Evolutionary conservation across 2,797 vertebrate genomes (phyloP).

Genomic region (Ctenopoma kingsleyae): DNA sequence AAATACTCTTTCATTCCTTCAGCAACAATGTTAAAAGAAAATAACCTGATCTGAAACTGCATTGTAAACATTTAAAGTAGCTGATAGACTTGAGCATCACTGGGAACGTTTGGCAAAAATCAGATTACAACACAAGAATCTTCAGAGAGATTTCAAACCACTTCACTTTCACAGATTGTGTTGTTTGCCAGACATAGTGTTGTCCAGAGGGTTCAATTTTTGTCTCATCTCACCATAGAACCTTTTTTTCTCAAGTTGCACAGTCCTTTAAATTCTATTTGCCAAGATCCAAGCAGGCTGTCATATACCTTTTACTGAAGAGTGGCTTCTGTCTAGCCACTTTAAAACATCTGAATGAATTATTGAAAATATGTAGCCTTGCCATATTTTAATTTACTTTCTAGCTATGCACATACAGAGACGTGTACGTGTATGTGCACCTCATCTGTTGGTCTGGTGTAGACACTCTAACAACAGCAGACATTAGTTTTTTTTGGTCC

Average conservation of each 20-base stretch:
- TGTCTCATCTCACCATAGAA: too few relatives aligned
- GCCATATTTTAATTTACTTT: slow-evolving; percentile 18
- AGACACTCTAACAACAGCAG: slow-evolving; percentile 67
- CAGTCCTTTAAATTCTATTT: too few relatives aligned
- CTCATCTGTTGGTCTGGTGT: slow-evolving; percentile 44
- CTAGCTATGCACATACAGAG: slow-evolving; percentile 28
- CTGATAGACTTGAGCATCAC: slow-evolving; percentile 35
- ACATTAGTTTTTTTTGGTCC: slow-evolving; percentile 57
- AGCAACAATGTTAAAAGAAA: slow-evolving; percentile 26
- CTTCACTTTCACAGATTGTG: too few relatives aligned
- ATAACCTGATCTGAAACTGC: slow-evolving; percentile 43
- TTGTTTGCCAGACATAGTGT: too few relatives aligned
- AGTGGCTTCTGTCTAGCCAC: too few relatives aligned
- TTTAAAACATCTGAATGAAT: neutral
- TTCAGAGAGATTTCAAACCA: too few relatives aligned
- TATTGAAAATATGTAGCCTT: neutral
- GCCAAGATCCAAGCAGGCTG: too few relatives aligned
- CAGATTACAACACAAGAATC: too few relatives aligned
- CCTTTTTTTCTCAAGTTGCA: too few relatives aligned
- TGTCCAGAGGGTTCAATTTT: too few relatives aligned
- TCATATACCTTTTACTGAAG: too few relatives aligned
- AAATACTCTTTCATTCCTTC: slow-evolving; percentile 31
- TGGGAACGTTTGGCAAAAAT: slow-evolving; percentile 31
- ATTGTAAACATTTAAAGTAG: slow-evolving; percentile 35
- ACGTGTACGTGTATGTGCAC: neutral